These are phyloP conservation scores for Apistogramma diplotaenia DNA, from an alignment of 2,113 vertebrate genomes.

Conservation along the genomic window DNA sequence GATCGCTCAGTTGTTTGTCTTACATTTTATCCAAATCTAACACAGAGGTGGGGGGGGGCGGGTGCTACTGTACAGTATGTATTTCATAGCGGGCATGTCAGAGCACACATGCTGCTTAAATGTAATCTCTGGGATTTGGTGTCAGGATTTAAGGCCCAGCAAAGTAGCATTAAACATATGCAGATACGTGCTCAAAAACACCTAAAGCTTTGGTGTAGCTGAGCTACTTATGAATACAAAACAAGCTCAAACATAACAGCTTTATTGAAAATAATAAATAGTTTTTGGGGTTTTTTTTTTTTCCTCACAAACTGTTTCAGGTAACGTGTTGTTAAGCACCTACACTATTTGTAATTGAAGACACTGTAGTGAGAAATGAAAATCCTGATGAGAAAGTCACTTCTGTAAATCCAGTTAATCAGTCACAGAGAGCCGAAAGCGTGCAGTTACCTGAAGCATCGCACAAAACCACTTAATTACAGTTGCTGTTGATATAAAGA, in stretches of 20 bases:
- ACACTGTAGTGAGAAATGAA: slow-evolving; percentile 59
- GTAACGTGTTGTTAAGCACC: slow-evolving; percentile 51
- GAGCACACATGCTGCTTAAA: slow-evolving; percentile 16
- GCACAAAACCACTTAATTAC: slow-evolving; percentile 51
- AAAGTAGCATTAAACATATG: slow-evolving; percentile 44
- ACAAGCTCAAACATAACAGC: slow-evolving; percentile 20
- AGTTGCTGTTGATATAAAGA: slow-evolving; percentile 44
- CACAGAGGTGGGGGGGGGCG: not conserved
- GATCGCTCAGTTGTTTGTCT: slow-evolving; percentile 9
- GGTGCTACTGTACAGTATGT: not conserved
- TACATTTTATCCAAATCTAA: slow-evolving; percentile 8
- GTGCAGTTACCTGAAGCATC: slow-evolving; percentile 31
- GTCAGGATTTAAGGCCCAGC: slow-evolving; percentile 31
- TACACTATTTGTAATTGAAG: slow-evolving; percentile 44
- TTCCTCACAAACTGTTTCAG: slow-evolving; percentile 10
- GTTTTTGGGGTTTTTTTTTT: not conserved
- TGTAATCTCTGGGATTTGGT: slow-evolving; percentile 52
- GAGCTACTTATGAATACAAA: slow-evolving; percentile 46
- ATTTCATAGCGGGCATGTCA: slow-evolving; percentile 28
- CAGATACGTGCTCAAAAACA: slow-evolving; percentile 35
- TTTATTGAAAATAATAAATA: slow-evolving; percentile 49
- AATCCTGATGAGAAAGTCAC: slow-evolving; percentile 60
- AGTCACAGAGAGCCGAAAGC: slow-evolving; percentile 46
- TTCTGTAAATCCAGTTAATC: slow-evolving; percentile 54
- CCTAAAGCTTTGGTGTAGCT: slow-evolving; percentile 13